Base-by-base conservation (phyloP, 2,888 invertebrate genomes). In the Graphium colonna region DNA sequence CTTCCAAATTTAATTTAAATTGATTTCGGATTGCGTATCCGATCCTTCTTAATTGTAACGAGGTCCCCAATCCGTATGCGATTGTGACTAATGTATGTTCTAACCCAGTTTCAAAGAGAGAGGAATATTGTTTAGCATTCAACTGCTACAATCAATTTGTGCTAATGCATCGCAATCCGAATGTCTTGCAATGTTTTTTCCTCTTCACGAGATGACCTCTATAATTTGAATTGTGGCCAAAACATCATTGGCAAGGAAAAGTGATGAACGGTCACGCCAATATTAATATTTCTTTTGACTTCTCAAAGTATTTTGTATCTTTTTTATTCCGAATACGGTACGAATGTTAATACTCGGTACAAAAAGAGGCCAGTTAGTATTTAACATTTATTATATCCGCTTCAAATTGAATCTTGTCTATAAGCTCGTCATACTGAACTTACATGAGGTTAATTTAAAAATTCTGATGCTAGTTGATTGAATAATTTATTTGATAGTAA, bases 141-240 rank as follows among this genome's bases (percentile, higher is more conserved):
- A 53, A 26, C 42, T 39, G 43, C 47, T 53, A 43, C 48, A 53
- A 48, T 53, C 43, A 53, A 53, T 28, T 53, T 43, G 48, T 48
- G 43, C 39, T 48, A 53, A 38, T 44, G 39, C 48, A 48, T 48
- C 12, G 28, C 17, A 48, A 53, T 48, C 43, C 31, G 15, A 51
- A 28, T 39, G 42, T 15, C 28, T 38, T 48, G 12, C 17, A 38
- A 52, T 36, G 36, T 26, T 48, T 42, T 43, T 46, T 42, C 47
- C 52, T 42, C 21, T 9, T 18, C 21, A 41, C 41, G n/a, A 42
- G 36, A 0, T 52, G 52, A 47, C 52, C 46, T 47, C 40, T n/a
- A 47, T 41, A 16, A 10, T 47, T 52, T 51, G 51, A 51, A 51
- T 31, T 39, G 16, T 39, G 16, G 36, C 39, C 16, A 45, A 51